Percentiles rank a stretch among this genome's conserved stretches.
phyloP scores from a whole-genome alignment of 2,113 vertebrate genomes.

The Gymnarchus niloticus region DNA sequence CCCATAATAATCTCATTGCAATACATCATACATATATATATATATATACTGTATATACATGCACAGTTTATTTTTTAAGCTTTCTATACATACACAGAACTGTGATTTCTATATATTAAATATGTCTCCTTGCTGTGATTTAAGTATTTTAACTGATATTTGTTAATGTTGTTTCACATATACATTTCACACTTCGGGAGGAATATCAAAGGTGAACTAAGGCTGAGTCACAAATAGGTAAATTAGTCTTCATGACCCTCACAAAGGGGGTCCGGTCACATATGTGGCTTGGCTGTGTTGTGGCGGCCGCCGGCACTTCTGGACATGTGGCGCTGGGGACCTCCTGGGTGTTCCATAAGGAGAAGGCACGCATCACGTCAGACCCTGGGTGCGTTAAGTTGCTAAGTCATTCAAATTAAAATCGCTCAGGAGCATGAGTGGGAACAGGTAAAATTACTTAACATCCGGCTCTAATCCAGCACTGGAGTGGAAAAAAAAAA shows the following conservation, averaged over 20 bases:
- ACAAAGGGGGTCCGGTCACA: background rate
- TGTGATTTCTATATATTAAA: too few relatives aligned
- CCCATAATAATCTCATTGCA: background rate
- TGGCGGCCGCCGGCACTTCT: background rate
- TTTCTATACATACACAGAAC: background rate
- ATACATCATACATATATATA: background rate
- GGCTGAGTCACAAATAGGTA: slow-evolving; percentile 3
- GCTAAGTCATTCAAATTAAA: slow-evolving; percentile 6
- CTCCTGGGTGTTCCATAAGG: background rate
- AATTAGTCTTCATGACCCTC: background rate
- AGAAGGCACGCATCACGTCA: slow-evolving; percentile 6
- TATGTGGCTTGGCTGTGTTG: background rate
- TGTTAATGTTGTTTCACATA: background rate
- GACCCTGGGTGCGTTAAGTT: slow-evolving; percentile 13
- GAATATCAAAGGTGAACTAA: background rate
- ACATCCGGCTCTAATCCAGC: background rate
- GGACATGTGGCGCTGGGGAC: background rate
- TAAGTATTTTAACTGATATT: background rate
- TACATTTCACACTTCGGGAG: background rate
- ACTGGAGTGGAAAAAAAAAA: background rate
- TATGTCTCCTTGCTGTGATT: background rate
- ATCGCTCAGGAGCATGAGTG: background rate
- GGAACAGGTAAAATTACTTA: slow-evolving; percentile 7
- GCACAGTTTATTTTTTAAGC: background rate
- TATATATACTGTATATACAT: background rate